phyloP scores from a whole-genome alignment of 2,888 invertebrate species.

The Macrophya annulata region DNA sequence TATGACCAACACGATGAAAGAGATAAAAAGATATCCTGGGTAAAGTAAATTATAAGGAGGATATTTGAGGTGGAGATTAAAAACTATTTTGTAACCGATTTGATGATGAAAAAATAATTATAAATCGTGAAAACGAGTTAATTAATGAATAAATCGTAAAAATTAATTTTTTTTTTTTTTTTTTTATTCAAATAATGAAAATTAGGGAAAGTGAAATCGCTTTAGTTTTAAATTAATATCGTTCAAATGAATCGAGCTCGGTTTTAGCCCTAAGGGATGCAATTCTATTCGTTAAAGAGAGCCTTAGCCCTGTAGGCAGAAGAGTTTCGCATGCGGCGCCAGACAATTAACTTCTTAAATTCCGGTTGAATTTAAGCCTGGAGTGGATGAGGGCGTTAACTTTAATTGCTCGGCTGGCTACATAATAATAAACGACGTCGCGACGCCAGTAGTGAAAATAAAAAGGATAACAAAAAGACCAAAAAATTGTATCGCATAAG shows the following conservation, averaged over 20 bases:
- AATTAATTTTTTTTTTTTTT: not conserved
- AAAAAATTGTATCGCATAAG: not conserved
- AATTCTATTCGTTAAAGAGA: constrained; percentile 10
- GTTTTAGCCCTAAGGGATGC: constrained; percentile 22
- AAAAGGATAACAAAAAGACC: not conserved
- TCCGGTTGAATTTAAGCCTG: constrained; percentile 66
- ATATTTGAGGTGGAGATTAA: not conserved
- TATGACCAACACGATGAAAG: not conserved
- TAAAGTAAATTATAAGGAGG: not conserved
- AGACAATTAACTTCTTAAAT: constrained; percentile 75
- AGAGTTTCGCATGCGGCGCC: constrained; percentile 66
- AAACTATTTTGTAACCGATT: not conserved
- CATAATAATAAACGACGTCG: constrained; percentile 71
- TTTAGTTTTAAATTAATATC: not conserved
- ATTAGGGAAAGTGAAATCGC: not conserved
- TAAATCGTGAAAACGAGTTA: not conserved
- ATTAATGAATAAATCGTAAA: not conserved
- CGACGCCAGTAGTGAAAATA: constrained; percentile 60
- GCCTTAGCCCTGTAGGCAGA: not conserved
- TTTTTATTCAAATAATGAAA: not conserved
- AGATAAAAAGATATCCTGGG: not conserved
- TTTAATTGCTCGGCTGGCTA: constrained; percentile 73
- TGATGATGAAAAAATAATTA: not conserved
- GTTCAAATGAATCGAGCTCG: not conserved
- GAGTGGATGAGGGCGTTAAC: constrained; percentile 69